phyloP scores from a whole-genome alignment of 2,113 vertebrate genomes.

The Delphinapterus leucas region DNA sequence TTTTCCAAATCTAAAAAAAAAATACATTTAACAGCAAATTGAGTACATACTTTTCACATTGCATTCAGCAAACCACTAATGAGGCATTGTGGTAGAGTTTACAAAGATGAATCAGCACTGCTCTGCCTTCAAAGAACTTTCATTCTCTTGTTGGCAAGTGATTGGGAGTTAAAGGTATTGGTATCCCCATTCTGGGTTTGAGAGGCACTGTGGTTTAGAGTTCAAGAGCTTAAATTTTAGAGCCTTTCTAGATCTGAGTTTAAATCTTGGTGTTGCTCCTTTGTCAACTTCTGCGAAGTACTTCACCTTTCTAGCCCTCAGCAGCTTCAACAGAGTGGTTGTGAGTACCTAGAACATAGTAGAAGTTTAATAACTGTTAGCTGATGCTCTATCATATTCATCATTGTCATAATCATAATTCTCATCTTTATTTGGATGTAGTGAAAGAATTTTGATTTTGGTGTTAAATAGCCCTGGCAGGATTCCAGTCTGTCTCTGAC shows the following conservation, averaged over 20 bases:
- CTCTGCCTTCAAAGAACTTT: neutral
- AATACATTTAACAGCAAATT: neutral
- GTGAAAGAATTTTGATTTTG: neutral
- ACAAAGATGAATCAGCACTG: neutral
- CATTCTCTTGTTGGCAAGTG: neutral
- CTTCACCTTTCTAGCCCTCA: neutral
- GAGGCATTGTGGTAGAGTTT: neutral
- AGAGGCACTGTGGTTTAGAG: neutral
- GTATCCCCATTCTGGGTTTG: neutral
- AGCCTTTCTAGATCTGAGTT: neutral
- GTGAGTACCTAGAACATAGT: neutral
- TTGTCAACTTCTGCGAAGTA: neutral
- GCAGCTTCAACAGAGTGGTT: neutral
- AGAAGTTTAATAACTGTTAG: neutral
- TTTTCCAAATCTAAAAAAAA: constrained; percentile 29
- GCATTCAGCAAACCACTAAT: neutral
- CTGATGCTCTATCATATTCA: neutral
- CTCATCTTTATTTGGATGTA: neutral
- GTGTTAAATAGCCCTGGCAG: neutral
- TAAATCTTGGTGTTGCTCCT: neutral
- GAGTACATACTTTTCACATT: neutral
- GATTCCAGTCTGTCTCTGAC: neutral
- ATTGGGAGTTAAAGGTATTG: neutral
- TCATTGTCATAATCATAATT: neutral
- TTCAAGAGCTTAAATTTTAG: neutral